phyloP scores from a whole-genome alignment of 2,888 invertebrate genomes.

The Drosophila longiperda region DNA sequence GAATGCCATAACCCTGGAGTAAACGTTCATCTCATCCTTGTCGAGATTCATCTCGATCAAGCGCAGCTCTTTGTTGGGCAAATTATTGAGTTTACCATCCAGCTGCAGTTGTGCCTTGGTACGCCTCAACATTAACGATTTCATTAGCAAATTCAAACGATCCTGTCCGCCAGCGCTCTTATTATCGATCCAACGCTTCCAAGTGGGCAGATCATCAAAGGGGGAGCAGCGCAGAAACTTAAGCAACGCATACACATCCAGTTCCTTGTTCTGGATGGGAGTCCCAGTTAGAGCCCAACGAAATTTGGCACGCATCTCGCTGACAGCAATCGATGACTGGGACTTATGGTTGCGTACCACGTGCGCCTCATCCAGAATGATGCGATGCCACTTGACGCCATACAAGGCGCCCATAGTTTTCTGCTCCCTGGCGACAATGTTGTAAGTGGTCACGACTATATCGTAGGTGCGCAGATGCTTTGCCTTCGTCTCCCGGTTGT shows the following conservation, averaged over 20 bases:
- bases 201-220: slow-evolving; percentile 94
- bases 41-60: slow-evolving; percentile 88
- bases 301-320: slow-evolving; percentile 85
- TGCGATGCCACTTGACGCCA: slow-evolving; percentile 92
- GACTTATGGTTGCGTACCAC: slow-evolving; percentile 95
- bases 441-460: slow-evolving; percentile 95
- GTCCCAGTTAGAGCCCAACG: slow-evolving; percentile 97
- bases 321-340: slow-evolving; percentile 90
- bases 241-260: slow-evolving; percentile 91
- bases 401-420: slow-evolving; percentile 88
- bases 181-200: slow-evolving; percentile 97
- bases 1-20: slow-evolving; percentile 90
- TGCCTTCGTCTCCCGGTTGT: slow-evolving; percentile 88
- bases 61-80: slow-evolving; percentile 88
- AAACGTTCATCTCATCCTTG: slow-evolving; percentile 90
- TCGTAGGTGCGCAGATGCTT: slow-evolving; percentile 89
- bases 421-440: slow-evolving; percentile 88
- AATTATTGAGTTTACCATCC: slow-evolving; percentile 87
- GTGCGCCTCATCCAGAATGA: slow-evolving; percentile 97
- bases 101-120: slow-evolving; percentile 92
- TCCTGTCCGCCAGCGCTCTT: slow-evolving; percentile 92
- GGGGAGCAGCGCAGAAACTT: slow-evolving; percentile 95
- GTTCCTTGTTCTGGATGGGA: slow-evolving; percentile 96
- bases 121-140: slow-evolving; percentile 93
- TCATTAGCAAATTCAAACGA: slow-evolving; percentile 93